Conservation (phyloP, 2,888 invertebrate species). For the Rhogogaster chlorosoma region DNA sequence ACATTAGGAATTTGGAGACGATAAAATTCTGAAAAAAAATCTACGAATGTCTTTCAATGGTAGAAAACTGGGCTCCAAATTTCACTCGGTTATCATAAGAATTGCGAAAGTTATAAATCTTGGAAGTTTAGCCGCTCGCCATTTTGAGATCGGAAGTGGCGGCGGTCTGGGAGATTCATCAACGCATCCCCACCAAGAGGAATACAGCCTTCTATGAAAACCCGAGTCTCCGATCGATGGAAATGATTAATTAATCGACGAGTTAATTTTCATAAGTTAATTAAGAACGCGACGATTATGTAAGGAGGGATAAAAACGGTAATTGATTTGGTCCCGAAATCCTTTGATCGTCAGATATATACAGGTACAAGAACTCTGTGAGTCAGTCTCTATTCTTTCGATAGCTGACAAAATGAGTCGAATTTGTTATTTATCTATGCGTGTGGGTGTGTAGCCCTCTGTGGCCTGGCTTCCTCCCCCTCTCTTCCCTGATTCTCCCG, state of each 20-base stretch:
- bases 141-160: background rate
- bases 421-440: background rate
- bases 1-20: background rate
- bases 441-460: slow-evolving; percentile 18
- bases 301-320: background rate
- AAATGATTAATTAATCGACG: background rate
- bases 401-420: slow-evolving; percentile 1
- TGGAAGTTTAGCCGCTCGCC: background rate
- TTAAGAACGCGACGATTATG: background rate
- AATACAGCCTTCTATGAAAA: background rate
- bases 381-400: background rate
- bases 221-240: background rate
- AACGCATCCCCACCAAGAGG: background rate
- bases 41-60: background rate
- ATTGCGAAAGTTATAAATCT: background rate
- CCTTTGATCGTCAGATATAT: background rate
- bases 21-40: background rate
- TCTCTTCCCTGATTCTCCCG: background rate
- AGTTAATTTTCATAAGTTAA: background rate
- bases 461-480: background rate
- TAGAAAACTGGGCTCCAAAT: background rate
- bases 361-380: background rate
- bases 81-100: background rate
- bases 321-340: background rate
- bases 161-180: background rate